These are phyloP conservation scores for Colostygia pectinataria DNA, from an alignment of 2,888 invertebrate genomes.

Conservation along the genomic window DNA sequence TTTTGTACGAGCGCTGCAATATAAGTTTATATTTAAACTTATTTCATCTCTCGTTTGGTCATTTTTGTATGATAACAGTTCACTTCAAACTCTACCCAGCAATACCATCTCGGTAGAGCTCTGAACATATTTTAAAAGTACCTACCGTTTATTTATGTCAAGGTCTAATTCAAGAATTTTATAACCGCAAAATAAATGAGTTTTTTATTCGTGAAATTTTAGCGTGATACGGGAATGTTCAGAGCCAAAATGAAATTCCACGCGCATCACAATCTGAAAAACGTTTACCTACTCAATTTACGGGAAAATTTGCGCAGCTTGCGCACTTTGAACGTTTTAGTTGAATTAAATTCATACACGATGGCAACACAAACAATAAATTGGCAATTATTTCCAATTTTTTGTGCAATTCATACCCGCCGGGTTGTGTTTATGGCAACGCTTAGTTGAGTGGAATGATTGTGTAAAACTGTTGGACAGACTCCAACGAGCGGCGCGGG, in stretches of 20 bases:
- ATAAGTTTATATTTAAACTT: no score
- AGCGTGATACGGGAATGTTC: constrained; percentile 16
- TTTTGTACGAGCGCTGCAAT: no score
- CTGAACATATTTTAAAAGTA: no score
- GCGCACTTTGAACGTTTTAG: constrained; percentile 16
- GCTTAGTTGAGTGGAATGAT: constrained; percentile 83
- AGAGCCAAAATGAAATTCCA: constrained; percentile 24
- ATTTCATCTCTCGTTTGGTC: no score
- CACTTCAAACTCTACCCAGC: no score
- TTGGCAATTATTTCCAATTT: constrained; percentile 78
- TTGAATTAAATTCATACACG: constrained; percentile 56
- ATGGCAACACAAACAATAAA: constrained; percentile 62
- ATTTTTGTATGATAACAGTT: no score
- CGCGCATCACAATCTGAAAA: constrained; percentile 22
- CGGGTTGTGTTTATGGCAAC: constrained; percentile 79
- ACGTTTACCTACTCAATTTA: constrained; percentile 26
- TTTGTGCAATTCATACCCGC: constrained; percentile 80
- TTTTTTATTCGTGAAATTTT: constrained; percentile 16
- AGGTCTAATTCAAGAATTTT: constrained; percentile 13
- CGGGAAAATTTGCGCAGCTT: constrained; percentile 12
- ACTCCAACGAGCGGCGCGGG: constrained; percentile 69
- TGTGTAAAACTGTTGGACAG: constrained; percentile 81
- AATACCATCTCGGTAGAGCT: no score
- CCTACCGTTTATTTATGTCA: constrained; percentile 9
- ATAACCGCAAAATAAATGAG: constrained; percentile 23